A percentile compares a stretch with the other conserved stretches of the same genome.
Evolutionary conservation across 2,888 invertebrate species (phyloP).

Genomic region (Herminia tarsipennalis): DNA sequence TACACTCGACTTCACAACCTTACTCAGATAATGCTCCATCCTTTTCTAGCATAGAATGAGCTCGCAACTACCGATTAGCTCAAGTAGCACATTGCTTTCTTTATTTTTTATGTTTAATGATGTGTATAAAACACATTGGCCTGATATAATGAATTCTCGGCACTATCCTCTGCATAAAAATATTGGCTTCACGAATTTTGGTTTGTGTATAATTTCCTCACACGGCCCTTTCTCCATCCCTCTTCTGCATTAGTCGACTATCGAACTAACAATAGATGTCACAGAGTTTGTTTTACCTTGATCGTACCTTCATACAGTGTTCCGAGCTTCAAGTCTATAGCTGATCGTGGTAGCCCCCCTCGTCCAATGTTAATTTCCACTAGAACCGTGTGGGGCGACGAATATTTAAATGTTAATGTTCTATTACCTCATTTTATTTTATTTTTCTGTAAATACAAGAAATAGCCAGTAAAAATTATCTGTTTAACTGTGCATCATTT

Average conservation of each 20-base stretch:
- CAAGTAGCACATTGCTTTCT: slow-evolving; percentile 58
- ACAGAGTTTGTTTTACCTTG: slow-evolving; percentile 41
- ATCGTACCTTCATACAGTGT: slow-evolving; percentile 16
- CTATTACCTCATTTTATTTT: slow-evolving; percentile 62
- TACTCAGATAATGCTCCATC: slow-evolving; percentile 32
- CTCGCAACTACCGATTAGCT: slow-evolving; percentile 32
- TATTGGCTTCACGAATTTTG: slow-evolving; percentile 46
- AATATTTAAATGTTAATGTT: slow-evolving; percentile 53
- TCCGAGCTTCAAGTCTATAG: slow-evolving; percentile 37
- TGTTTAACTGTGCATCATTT: slow-evolving; percentile 91
- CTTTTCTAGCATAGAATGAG: slow-evolving; percentile 27
- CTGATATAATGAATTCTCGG: slow-evolving; percentile 37
- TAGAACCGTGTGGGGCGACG: slow-evolving; percentile 28
- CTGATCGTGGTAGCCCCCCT: slow-evolving; percentile 23
- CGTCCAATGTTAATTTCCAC: slow-evolving; percentile 13
- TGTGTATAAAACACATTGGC: slow-evolving; percentile 41
- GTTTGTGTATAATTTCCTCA: slow-evolving; percentile 43
- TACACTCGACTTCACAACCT: slow-evolving; percentile 35
- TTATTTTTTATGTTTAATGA: slow-evolving; percentile 48
- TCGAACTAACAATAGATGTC: slow-evolving; percentile 42
- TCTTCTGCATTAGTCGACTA: slow-evolving; percentile 31
- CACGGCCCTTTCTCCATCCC: slow-evolving; percentile 38
- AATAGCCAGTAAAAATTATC: slow-evolving; percentile 89
- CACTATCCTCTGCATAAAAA: slow-evolving; percentile 43
- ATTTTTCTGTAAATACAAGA: slow-evolving; percentile 83